Percentiles rank a stretch among this genome's conserved stretches.
These are phyloP conservation scores for Choristoneura fumiferana DNA, from an alignment of 1,140 invertebrate species.

Conservation along the genomic window DNA sequence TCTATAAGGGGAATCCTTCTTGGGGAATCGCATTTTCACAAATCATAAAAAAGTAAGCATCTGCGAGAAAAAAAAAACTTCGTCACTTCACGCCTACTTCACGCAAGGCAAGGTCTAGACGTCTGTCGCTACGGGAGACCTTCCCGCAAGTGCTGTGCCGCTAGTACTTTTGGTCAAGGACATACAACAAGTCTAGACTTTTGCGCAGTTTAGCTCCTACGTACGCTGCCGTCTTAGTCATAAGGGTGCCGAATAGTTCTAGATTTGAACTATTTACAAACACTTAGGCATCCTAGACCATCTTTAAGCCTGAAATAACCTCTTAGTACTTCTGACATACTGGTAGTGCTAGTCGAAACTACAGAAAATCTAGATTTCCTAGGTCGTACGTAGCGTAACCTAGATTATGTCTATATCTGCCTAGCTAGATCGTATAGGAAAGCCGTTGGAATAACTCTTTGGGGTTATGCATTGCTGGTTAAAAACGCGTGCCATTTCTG, in stretches of 20 bases:
- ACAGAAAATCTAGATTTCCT: constrained; percentile 10
- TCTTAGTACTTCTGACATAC: not conserved
- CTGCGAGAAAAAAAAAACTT: no score
- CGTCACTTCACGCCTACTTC: no score
- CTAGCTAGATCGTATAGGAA: no score
- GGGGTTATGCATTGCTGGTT: no score
- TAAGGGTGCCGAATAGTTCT: not conserved
- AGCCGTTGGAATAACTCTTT: no score
- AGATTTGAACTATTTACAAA: no score
- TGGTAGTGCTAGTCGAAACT: not conserved
- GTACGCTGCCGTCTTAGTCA: not conserved
- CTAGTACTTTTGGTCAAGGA: constrained; percentile 11
- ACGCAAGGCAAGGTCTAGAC: not conserved
- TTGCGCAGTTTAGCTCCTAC: not conserved
- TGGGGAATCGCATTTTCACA: no score
- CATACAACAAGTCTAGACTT: constrained; percentile 18
- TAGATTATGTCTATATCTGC: no score
- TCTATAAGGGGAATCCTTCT: no score
- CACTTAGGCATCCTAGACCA: constrained; percentile 2
- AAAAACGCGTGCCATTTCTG: no score
- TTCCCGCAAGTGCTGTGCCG: not conserved
- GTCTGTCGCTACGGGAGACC: not conserved
- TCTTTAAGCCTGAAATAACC: not conserved
- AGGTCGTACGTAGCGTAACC: not conserved
- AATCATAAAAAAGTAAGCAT: no score